Percentiles rank a stretch among this genome's conserved stretches.
Evolutionary conservation across 2,797 vertebrate genomes (phyloP).

Genomic region (Antennarius maculatus): DNA sequence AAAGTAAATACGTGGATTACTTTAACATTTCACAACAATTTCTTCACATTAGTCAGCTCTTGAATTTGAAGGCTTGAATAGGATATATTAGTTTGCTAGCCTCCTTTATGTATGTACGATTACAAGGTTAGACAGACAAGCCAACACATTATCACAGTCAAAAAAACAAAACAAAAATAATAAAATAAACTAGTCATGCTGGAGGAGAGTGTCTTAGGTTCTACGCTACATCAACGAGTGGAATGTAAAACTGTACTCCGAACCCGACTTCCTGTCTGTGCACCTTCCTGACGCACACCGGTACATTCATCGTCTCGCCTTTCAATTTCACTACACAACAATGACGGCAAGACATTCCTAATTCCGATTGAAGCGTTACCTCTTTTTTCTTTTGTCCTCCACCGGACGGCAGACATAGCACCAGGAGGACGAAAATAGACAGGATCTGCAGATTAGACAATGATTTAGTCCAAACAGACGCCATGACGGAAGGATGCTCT

Average conservation of each 20-base stretch:
- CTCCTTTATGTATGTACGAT: no score
- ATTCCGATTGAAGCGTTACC: conserved; percentile 59
- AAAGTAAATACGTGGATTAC: no score
- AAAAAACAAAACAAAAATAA: no score
- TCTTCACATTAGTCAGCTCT: no score
- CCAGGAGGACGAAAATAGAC: conserved; percentile 67
- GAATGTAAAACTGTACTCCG: background rate
- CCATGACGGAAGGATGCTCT: conserved; percentile 82
- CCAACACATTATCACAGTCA: no score
- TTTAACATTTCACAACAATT: no score
- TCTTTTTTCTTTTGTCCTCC: conserved; percentile 87
- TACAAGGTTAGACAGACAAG: no score
- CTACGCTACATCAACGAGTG: background rate
- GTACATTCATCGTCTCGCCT: background rate
- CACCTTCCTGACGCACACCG: conserved; percentile 31
- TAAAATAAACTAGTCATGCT: no score
- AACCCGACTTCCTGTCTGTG: conserved; percentile 17
- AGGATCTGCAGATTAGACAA: conserved; percentile 54
- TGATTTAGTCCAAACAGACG: conserved; percentile 62
- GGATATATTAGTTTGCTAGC: background rate
- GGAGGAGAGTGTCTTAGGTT: no score
- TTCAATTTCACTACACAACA: background rate
- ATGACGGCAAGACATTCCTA: background rate
- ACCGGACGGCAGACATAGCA: conserved; percentile 76
- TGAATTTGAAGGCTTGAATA: no score